Conservation (phyloP, 2,113 vertebrate genomes). For the Dasyurus viverrinus region DNA sequence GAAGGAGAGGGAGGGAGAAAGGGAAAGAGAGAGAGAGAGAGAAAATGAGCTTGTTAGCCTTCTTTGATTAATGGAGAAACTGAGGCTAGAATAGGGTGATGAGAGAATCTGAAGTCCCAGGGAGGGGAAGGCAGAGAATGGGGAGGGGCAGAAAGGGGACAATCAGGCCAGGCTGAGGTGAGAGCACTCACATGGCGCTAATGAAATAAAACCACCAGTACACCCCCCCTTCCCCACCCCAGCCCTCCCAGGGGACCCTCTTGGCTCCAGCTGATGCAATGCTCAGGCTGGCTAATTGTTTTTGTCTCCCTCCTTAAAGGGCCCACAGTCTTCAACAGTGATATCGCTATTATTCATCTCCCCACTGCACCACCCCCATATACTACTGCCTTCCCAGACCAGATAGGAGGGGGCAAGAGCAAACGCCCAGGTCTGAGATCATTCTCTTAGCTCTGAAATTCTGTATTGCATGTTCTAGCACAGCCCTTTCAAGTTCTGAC, state of each 20-base stretch:
- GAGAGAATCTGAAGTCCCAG: slow-evolving; percentile 6
- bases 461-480: background rate
- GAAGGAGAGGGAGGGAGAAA: slow-evolving; percentile 8
- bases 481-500: background rate
- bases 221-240: slow-evolving; percentile 44
- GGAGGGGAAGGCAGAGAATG: background rate
- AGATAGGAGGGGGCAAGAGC: background rate
- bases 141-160: background rate
- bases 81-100: background rate
- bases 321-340: slow-evolving; percentile 56
- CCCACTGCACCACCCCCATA: slow-evolving; percentile 1
- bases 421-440: background rate
- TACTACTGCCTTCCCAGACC: background rate
- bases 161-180: slow-evolving; percentile 65
- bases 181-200: slow-evolving; percentile 77
- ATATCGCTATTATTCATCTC: background rate
- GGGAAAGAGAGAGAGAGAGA: background rate
- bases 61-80: background rate
- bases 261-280: slow-evolving; percentile 80
- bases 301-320: slow-evolving; percentile 77
- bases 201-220: slow-evolving; percentile 78
- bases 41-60: too few species aligned
- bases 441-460: slow-evolving; percentile 26
- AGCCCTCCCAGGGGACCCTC: slow-evolving; percentile 75
- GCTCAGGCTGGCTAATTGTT: slow-evolving; percentile 78